Evolutionary conservation across 2,888 invertebrate species (phyloP).

Genomic region (Priocnemis perturbator): DNA sequence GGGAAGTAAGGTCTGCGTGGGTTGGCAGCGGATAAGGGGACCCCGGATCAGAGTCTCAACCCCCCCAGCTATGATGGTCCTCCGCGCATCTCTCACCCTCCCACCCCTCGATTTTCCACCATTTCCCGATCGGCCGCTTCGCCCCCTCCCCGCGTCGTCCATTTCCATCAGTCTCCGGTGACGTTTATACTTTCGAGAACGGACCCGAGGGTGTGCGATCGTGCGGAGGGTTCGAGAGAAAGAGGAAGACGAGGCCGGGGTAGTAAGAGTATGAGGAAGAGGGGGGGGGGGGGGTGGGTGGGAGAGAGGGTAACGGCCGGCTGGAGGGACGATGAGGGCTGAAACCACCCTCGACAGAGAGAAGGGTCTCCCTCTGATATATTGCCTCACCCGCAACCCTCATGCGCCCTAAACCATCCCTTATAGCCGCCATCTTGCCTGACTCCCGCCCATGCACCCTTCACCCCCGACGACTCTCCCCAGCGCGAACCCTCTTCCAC

Average conservation of each 20-base stretch:
- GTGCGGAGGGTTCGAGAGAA: slow-evolving; percentile 15
- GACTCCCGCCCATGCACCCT: slow-evolving; percentile 62
- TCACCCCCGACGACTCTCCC: slow-evolving; percentile 16
- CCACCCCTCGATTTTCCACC: slow-evolving; percentile 61
- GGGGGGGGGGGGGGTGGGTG: slow-evolving; percentile 45
- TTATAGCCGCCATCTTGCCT: slow-evolving; percentile 74
- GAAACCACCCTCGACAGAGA: slow-evolving; percentile 53
- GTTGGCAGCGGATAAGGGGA: slow-evolving; percentile 11
- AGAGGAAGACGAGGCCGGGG: slow-evolving; percentile 34
- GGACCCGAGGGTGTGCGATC: slow-evolving; percentile 64
- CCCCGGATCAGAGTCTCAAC: slow-evolving; percentile 43
- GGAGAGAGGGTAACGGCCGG: slow-evolving; percentile 25
- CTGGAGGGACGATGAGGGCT: slow-evolving; percentile 59
- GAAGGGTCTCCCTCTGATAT: slow-evolving; percentile 69
- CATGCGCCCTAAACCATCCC: slow-evolving; percentile 73
- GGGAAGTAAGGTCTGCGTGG: not conserved
- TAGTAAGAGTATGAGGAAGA: slow-evolving; percentile 41
- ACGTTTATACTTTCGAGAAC: slow-evolving; percentile 68
- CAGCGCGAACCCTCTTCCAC: too few species aligned
- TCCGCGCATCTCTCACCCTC: slow-evolving; percentile 36
- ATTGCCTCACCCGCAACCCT: slow-evolving; percentile 72
- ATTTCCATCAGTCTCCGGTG: slow-evolving; percentile 58
- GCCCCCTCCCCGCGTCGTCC: slow-evolving; percentile 46
- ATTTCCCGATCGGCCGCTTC: slow-evolving; percentile 56
- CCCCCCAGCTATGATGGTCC: slow-evolving; percentile 37